A percentile compares a stretch with the other conserved stretches of the same genome.
Conservation (phyloP, 2,113 vertebrate genomes). For the Centropus bengalensis region DNA sequence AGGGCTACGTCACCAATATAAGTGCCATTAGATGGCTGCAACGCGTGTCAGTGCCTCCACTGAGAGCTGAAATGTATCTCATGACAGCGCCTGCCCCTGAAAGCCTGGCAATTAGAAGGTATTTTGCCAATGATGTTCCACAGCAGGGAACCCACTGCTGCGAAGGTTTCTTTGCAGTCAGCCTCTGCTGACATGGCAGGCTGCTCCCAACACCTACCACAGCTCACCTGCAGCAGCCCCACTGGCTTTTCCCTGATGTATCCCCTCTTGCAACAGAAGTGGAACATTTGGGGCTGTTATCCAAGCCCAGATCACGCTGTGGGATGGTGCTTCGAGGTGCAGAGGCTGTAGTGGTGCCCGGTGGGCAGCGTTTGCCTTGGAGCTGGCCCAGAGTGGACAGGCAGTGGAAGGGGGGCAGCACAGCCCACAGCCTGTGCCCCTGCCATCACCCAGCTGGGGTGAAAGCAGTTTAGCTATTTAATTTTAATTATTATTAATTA, state of each 20-base stretch:
- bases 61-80: conserved; percentile 44
- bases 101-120: conserved; percentile 67
- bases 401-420: not conserved
- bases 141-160: not conserved
- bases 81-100: not conserved
- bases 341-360: not conserved
- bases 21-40: conserved; percentile 60
- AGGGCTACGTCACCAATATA: conserved; percentile 49
- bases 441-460: not conserved
- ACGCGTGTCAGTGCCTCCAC: conserved; percentile 8
- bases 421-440: not conserved
- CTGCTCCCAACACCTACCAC: not conserved
- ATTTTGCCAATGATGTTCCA: not conserved
- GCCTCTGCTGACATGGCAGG: not conserved
- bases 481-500: too few species aligned
- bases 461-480: not conserved
- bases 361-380: not conserved
- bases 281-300: not conserved
- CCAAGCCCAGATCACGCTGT: not conserved
- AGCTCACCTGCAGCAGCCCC: not conserved
- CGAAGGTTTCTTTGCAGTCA: not conserved
- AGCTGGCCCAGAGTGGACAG: not conserved
- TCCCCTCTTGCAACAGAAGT: not conserved
- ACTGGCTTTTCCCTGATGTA: not conserved
- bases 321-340: not conserved